Conservation (phyloP, 2,888 invertebrate genomes). For the Ennomos erosarius region DNA sequence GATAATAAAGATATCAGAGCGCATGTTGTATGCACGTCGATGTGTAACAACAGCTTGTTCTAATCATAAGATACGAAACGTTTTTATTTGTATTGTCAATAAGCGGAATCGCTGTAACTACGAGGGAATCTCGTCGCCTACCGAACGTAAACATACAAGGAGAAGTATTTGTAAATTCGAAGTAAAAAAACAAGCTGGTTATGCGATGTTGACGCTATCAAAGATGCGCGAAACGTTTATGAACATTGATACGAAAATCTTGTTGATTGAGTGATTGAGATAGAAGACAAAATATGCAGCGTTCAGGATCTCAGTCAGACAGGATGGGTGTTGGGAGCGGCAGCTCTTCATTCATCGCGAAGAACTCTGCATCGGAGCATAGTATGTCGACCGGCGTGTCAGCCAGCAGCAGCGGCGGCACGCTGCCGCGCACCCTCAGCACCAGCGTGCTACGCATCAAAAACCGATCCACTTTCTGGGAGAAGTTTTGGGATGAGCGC, state of each 20-base stretch:
- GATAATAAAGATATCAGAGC: slow-evolving; percentile 67
- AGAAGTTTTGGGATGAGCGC: slow-evolving; percentile 91
- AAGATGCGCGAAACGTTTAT: slow-evolving; percentile 13
- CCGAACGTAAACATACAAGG: slow-evolving; percentile 41
- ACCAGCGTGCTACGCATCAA: slow-evolving; percentile 92
- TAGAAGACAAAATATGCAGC: slow-evolving; percentile 65
- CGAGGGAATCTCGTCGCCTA: slow-evolving; percentile 45
- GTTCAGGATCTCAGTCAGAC: slow-evolving; percentile 86
- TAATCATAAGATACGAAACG: slow-evolving; percentile 41
- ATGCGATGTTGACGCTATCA: slow-evolving; percentile 20
- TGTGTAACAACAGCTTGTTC: slow-evolving; percentile 48
- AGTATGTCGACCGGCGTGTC: slow-evolving; percentile 82
- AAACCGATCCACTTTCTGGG: slow-evolving; percentile 93
- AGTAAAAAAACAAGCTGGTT: slow-evolving; percentile 38
- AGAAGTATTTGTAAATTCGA: slow-evolving; percentile 33
- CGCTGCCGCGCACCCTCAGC: slow-evolving; percentile 89
- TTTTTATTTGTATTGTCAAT: slow-evolving; percentile 51
- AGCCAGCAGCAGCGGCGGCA: slow-evolving; percentile 73
- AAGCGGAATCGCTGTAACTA: slow-evolving; percentile 47
- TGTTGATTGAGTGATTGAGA: slow-evolving; percentile 13
- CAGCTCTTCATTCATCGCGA: slow-evolving; percentile 67
- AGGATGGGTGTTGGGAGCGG: slow-evolving; percentile 74
- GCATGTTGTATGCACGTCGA: slow-evolving; percentile 48
- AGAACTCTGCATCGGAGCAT: slow-evolving; percentile 80
- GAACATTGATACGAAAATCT: neutral